Conservation (phyloP, 2,888 invertebrate genomes). For the Bembecia ichneumoniformis region DNA sequence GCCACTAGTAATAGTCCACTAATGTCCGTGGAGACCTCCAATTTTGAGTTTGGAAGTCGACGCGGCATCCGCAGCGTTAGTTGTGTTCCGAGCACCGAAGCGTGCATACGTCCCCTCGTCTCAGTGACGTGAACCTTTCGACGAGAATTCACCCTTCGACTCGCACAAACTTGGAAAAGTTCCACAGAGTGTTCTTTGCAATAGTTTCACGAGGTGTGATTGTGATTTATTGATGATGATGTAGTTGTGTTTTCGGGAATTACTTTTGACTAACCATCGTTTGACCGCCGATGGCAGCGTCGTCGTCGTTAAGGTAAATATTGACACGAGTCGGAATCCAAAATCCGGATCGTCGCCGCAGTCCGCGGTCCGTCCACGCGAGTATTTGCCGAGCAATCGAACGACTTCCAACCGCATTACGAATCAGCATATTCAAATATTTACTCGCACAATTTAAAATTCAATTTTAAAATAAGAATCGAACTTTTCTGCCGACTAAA, state of each 20-base stretch:
- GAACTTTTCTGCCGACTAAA: background rate
- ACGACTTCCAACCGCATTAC: conserved; percentile 14
- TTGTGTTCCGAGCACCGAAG: conserved; percentile 45
- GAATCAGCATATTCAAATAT: conserved; percentile 24
- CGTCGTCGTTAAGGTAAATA: conserved; percentile 51
- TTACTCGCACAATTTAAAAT: background rate
- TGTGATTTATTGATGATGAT: conserved; percentile 14
- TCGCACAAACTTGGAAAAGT: conserved; percentile 21
- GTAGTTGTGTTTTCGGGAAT: conserved; percentile 32
- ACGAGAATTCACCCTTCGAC: conserved; percentile 17
- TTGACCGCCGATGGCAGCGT: conserved; percentile 31
- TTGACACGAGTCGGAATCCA: conserved; percentile 28
- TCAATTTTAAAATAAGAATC: background rate
- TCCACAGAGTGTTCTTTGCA: conserved; percentile 7
- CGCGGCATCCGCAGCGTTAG: conserved; percentile 31
- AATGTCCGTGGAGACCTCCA: conserved; percentile 51
- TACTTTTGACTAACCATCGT: conserved; percentile 23
- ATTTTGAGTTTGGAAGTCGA: conserved; percentile 42
- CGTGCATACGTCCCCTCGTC: conserved; percentile 33
- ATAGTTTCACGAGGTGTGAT: conserved; percentile 11
- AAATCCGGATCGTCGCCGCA: conserved; percentile 16
- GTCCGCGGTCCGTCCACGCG: conserved; percentile 6
- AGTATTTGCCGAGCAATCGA: conserved; percentile 7
- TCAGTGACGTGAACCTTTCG: background rate
- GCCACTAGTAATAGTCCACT: conserved; percentile 38